Evolutionary conservation across 2,113 vertebrate species (phyloP).

Genomic region (Urocynchramus pylzowi): DNA sequence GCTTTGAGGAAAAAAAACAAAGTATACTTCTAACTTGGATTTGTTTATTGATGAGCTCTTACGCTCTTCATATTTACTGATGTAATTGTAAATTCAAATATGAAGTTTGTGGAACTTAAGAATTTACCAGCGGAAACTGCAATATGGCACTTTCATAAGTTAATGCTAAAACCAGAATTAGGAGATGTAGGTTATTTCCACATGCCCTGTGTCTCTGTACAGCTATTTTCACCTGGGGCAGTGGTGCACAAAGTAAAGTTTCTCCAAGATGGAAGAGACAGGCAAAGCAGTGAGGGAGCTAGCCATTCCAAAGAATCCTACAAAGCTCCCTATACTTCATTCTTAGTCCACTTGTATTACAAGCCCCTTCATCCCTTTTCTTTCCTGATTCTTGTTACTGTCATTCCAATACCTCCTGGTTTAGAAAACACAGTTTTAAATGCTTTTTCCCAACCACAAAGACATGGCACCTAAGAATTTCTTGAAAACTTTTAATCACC

Average conservation of each 20-base stretch:
- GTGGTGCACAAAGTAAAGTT: not conserved
- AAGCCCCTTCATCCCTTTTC: not conserved
- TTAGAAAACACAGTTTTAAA: not conserved
- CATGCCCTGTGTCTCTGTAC: not conserved
- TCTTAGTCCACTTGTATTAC: not conserved
- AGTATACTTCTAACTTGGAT: not conserved
- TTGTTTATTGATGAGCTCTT: not conserved
- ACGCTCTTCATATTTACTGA: fast-evolving
- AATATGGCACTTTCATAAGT: not conserved
- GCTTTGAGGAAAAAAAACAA: not conserved
- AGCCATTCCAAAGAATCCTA: not conserved
- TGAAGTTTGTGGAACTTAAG: not conserved
- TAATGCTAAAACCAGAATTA: not conserved
- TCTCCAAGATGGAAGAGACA: not conserved
- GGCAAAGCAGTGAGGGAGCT: not conserved
- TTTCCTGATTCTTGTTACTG: not conserved
- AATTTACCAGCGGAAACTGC: not conserved
- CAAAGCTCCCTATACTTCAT: not conserved
- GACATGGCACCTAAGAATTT: not conserved
- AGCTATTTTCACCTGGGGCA: not conserved
- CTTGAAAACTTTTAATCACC: not conserved
- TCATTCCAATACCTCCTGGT: not conserved
- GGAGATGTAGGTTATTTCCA: not conserved
- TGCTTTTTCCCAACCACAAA: not conserved
- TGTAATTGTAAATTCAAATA: not conserved